Evolutionary conservation across 2,113 vertebrate species (phyloP).

Genomic region (Condylura cristata): DNA sequence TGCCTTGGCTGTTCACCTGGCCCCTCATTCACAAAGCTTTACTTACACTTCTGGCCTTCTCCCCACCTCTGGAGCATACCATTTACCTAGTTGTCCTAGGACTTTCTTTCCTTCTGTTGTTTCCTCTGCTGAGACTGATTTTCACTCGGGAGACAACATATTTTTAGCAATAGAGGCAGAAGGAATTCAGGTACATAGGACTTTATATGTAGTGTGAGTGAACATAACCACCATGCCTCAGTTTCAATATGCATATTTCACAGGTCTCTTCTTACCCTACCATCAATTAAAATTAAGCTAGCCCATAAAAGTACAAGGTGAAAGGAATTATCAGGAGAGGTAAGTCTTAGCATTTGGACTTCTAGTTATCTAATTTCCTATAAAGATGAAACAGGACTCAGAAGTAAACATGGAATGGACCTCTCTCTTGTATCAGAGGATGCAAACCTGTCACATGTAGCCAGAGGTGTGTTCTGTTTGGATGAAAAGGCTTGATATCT

Average conservation of each 20-base stretch:
- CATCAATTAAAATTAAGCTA: conserved; percentile 13
- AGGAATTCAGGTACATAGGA: neutral
- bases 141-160: neutral
- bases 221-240: neutral
- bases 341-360: neutral
- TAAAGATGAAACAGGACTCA: neutral
- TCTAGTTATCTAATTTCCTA: neutral
- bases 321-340: neutral
- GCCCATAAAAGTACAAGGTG: neutral
- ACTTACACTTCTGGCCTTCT: neutral
- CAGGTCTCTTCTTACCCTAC: neutral
- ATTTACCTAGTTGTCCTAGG: neutral
- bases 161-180: neutral
- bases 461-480: neutral
- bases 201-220: neutral
- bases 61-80: neutral
- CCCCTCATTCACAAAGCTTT: too few species aligned
- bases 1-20: neutral
- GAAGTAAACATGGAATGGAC: neutral
- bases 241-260: neutral
- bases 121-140: neutral
- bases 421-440: neutral
- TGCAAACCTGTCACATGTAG: neutral
- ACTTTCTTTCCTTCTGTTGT: neutral
- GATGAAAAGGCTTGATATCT: neutral